A percentile compares a stretch with the other conserved stretches of the same genome.
Evolutionary conservation across 2,888 invertebrate species (phyloP).

Genomic region (Melolontha melolontha): DNA sequence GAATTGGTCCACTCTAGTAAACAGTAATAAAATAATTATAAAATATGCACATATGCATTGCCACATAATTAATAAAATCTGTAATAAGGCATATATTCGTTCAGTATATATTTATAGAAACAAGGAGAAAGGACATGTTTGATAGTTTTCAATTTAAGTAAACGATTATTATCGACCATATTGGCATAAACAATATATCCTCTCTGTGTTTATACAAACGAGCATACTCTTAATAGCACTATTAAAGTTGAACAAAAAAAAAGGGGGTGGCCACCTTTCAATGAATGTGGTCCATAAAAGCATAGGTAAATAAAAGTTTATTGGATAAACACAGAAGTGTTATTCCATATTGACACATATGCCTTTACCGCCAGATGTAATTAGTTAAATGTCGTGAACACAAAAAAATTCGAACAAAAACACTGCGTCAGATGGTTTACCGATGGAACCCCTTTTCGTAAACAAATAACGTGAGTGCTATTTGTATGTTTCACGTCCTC

Average conservation of each 20-base stretch:
- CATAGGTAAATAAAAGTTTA: slow-evolving; percentile 26
- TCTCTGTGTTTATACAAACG: background rate
- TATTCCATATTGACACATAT: slow-evolving; percentile 34
- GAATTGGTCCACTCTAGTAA: no score
- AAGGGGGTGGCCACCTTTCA: slow-evolving; percentile 20
- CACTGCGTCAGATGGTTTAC: slow-evolving; percentile 11
- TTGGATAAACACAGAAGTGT: slow-evolving; percentile 33
- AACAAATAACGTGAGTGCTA: slow-evolving; percentile 31
- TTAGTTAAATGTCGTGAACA: slow-evolving; percentile 29
- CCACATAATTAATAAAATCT: no score
- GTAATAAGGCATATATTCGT: no score
- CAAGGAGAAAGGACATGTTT: no score
- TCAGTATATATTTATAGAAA: no score
- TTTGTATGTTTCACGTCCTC: slow-evolving; percentile 24
- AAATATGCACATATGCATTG: no score
- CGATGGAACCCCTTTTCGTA: slow-evolving; percentile 19
- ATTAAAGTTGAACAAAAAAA: slow-evolving; percentile 13
- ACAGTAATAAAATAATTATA: no score
- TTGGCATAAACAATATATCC: no score
- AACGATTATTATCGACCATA: no score
- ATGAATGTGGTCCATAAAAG: slow-evolving; percentile 27
- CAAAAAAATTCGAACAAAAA: slow-evolving; percentile 1
- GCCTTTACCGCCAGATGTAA: slow-evolving; percentile 32
- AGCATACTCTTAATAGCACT: slow-evolving; percentile 5
- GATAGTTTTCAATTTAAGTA: no score